Evolutionary conservation across 2,888 invertebrate genomes (phyloP).

Genomic region (Notocelia uddmanniana): DNA sequence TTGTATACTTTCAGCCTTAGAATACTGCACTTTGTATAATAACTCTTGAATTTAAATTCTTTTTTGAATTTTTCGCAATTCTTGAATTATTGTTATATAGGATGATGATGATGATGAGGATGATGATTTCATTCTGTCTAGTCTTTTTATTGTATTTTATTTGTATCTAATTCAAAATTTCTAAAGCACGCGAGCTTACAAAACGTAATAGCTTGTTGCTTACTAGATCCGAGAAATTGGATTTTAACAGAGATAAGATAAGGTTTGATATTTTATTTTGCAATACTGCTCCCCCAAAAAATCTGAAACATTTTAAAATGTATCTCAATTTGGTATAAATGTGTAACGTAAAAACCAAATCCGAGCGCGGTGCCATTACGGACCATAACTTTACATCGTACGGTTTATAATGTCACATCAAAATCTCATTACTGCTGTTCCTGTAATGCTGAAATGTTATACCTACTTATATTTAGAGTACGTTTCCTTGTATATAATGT

Average conservation of each 20-base stretch:
- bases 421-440: slow-evolving; percentile 43
- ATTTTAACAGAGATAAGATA: not conserved
- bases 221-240: not conserved
- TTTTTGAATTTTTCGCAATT: too few species aligned
- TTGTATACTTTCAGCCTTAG: not conserved
- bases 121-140: too few species aligned
- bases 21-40: not conserved
- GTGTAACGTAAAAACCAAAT: slow-evolving; percentile 31
- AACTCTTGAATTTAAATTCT: not conserved
- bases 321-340: slow-evolving; percentile 28
- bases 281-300: not conserved
- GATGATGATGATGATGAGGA: too few species aligned
- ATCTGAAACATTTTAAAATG: slow-evolving; percentile 18
- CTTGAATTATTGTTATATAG: too few species aligned
- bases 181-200: not conserved
- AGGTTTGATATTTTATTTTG: not conserved
- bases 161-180: not conserved
- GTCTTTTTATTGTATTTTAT: not conserved
- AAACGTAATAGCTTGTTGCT: not conserved
- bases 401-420: slow-evolving; percentile 45
- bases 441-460: slow-evolving; percentile 33
- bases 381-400: slow-evolving; percentile 44
- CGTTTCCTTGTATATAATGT: slow-evolving; percentile 12
- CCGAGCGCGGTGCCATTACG: slow-evolving; percentile 35
- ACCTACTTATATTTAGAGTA: slow-evolving; percentile 22